Conservation (phyloP, 1,140 invertebrate species). For the Neodiprion pinetum region DNA sequence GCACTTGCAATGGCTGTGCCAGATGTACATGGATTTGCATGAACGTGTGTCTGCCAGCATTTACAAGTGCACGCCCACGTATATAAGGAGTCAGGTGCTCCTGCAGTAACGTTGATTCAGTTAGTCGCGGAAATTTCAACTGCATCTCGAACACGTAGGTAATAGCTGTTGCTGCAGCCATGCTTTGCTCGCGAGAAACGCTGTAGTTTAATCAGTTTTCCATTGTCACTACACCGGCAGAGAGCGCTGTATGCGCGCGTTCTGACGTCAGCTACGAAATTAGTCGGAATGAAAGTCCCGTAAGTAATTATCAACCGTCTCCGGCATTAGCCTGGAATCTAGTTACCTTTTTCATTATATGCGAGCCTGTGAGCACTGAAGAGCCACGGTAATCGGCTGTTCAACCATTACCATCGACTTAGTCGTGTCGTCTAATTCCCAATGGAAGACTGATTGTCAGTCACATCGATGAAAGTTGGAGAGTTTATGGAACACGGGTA, state of each 20-base stretch:
- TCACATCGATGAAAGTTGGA: too few species aligned
- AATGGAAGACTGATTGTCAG: too few species aligned
- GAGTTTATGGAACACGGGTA: too few species aligned
- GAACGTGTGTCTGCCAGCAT: neutral
- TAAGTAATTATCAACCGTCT: neutral
- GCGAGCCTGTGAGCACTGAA: too few species aligned
- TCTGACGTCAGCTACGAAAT: neutral
- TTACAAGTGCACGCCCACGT: too few species aligned
- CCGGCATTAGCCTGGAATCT: too few species aligned
- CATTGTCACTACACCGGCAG: neutral
- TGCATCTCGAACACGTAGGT: constrained; percentile 7
- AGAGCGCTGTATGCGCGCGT: neutral
- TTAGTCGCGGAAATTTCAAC: neutral
- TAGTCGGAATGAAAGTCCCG: neutral
- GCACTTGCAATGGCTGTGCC: neutral
- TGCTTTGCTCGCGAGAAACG: neutral
- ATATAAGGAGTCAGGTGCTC: too few species aligned
- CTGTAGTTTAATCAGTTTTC: constrained; percentile 1
- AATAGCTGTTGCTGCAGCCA: neutral
- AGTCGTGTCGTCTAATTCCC: too few species aligned
- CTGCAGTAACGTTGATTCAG: neutral
- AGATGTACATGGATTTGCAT: neutral
- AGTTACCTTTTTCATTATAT: too few species aligned
- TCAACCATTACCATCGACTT: too few species aligned
- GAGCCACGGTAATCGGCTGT: too few species aligned